Conservation (phyloP, 2,113 vertebrate genomes). For the Upupa epops region DNA sequence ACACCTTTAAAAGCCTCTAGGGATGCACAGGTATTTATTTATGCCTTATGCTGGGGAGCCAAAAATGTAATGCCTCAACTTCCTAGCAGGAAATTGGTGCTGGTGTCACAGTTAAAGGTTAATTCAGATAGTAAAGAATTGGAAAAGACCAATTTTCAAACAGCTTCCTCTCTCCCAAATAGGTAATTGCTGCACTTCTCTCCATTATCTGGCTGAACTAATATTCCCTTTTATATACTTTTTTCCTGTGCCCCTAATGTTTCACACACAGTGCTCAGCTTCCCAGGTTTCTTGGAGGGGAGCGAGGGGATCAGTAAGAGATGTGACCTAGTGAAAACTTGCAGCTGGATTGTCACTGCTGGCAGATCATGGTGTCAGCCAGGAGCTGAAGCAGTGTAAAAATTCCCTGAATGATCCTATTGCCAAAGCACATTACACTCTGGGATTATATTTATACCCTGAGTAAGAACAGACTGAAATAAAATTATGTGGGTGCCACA, state of each 20-base stretch:
- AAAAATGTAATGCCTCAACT: not conserved
- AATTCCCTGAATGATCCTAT: not conserved
- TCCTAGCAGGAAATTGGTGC: not conserved
- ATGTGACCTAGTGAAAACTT: not conserved
- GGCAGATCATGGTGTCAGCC: not conserved
- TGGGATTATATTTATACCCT: not conserved
- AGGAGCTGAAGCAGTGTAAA: not conserved
- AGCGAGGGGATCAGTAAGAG: not conserved
- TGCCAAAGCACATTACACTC: not conserved
- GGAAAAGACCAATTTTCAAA: not conserved
- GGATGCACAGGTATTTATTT: not conserved
- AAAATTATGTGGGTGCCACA: not conserved
- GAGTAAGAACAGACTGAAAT: not conserved
- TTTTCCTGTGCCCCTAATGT: not conserved
- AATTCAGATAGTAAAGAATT: not conserved
- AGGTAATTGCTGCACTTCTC: not conserved
- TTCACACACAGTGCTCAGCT: not conserved
- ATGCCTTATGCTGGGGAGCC: not conserved
- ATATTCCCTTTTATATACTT: not conserved
- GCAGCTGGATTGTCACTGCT: not conserved
- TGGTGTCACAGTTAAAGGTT: not conserved
- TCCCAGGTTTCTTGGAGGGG: not conserved
- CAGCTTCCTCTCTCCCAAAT: not conserved
- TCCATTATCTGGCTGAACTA: not conserved
- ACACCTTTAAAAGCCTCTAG: not conserved